Base-by-base conservation (phyloP, 2,113 vertebrate species). In the Solea senegalensis region DNA sequence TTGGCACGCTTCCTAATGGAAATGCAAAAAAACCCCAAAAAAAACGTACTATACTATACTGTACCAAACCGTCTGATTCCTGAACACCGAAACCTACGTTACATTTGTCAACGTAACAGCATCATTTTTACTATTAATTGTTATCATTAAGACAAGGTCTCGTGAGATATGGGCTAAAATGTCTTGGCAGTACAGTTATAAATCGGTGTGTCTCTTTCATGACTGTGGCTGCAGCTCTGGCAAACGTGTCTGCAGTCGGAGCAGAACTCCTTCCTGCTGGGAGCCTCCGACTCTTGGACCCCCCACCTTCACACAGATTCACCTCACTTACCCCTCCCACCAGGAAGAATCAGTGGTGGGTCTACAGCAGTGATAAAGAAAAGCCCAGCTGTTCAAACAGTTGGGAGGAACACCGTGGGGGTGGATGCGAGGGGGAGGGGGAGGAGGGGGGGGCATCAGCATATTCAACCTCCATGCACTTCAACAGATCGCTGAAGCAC, bases 311-410 rank as follows among this genome's bases (percentile, higher is more conserved):
- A 69, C 61, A 66, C 14, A 48, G 26, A 16, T 71, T 73, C 79
- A 81, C 82, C 81, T 80, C 69, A 65, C 56, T 50, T 66, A 73
- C 65, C 72, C 70, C 90, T 91, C 93, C 82, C 83, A 90, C 91
- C 59, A 57, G 52, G 89, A 90, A 86, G 92, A 95, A 94, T 91
- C 80, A 87, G 93, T 92, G 92, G 93, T 90, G 86, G 88, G 93
- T 88, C 90, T 85, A 83, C 93, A 88, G 88, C 87, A 78, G 83
- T 94, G 93, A 92, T 94, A 83, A 83, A 87, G 82, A 80, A 21
- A 93, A 88, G 74, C 76, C 82, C 95, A 97, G 96, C 96, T 98
- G 95, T 97, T 96, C 94, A 96, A 96, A 96, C 92, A 96, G 91
- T 94, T 73, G 78, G 75, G 61, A 16, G 69, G 55, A 63, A 21